phyloP scores from a whole-genome alignment of 2,888 invertebrate species.

The Rhamphomyia laevipes region DNA sequence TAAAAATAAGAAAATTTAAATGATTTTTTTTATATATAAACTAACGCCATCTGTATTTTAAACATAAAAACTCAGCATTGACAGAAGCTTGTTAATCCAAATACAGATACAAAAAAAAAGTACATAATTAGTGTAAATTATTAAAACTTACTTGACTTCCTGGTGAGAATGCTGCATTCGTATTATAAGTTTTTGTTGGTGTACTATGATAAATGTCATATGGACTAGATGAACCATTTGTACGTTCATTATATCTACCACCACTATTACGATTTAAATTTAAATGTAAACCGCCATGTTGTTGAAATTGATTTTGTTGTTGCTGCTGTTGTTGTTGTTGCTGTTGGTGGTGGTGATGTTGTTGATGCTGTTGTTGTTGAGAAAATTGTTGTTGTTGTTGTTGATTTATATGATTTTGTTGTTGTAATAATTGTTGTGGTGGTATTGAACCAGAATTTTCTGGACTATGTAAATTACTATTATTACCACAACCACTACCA shows the following conservation, averaged over 20 bases:
- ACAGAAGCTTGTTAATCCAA: no score
- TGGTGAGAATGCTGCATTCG: conserved; percentile 48
- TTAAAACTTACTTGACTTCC: conserved; percentile 44
- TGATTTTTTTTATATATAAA: no score
- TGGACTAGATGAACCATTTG: conserved; percentile 30
- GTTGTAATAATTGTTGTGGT: conserved; percentile 30
- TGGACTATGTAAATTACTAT: background rate
- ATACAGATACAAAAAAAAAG: conserved; percentile 32
- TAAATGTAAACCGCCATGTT: conserved; percentile 7
- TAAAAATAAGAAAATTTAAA: conserved; percentile 5
- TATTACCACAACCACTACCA: background rate
- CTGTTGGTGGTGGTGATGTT: conserved; percentile 22
- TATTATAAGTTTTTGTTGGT: conserved; percentile 31
- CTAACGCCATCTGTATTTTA: background rate
- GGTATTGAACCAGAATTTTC: conserved; percentile 22
- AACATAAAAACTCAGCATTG: conserved; percentile 3
- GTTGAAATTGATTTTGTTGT: conserved; percentile 15
- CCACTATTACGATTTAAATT: conserved; percentile 20
- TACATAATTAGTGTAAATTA: conserved; percentile 45
- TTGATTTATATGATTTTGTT: conserved; percentile 14
- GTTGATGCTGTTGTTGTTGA: conserved; percentile 11
- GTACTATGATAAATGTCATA: conserved; percentile 37
- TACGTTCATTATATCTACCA: conserved; percentile 18
- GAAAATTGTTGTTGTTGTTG: conserved; percentile 9
- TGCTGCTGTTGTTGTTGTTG: conserved; percentile 15